Evolutionary conservation across 2,797 vertebrate genomes (phyloP), one percentile per base, ranked within the genome.

Genomic region (Rhynchonycteris naso): DNA sequence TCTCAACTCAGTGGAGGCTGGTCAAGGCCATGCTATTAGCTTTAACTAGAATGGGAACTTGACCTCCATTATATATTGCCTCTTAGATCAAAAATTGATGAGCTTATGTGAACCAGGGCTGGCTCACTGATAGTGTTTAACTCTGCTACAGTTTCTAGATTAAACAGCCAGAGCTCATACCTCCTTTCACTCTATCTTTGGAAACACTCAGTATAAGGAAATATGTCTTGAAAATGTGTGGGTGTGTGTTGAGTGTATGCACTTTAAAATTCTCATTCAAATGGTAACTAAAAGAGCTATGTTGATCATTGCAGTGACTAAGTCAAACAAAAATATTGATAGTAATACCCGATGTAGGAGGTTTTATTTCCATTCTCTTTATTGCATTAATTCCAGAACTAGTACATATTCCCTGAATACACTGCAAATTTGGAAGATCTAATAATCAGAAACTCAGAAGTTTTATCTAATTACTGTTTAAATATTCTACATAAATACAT

Each of bases 211-310:
- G 3, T 26, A 35, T 14, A 15, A 19, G 92, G 56, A 96, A 72
- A 38, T n/a, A 1, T n/a, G 14, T 87, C 14, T 80, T 63, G 12
- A 89, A 83, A 30, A 24, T 74, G 1, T 58, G 6, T 52, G 16
- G 54, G 19, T 94, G 2, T 93, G 19, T 66, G 30, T 47, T 52
- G 38, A 11, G n/a, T 74, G 13, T 80, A 43, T 86, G n/a, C 21
- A 35, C 54, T 87, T 88, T 69, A 80, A 90, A 65, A 14, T 79
- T 80, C 33, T 80, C 76, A 91, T 74, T 61, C 81, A 28, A 87
- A 59, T 10, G 8, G 12, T 75, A 56, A 66, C 30, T 78, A 33
- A 91, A 92, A 63, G 38, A 81, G 14, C 5, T 74, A 19, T 78
- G 28, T 22, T 68, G 30, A 80, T 86, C 33, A 56, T n/a, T 54